A percentile compares a stretch with the other conserved stretches of the same genome.
phyloP scores from a whole-genome alignment of 1,140 invertebrate species.

The Drosophila sp. region DNA sequence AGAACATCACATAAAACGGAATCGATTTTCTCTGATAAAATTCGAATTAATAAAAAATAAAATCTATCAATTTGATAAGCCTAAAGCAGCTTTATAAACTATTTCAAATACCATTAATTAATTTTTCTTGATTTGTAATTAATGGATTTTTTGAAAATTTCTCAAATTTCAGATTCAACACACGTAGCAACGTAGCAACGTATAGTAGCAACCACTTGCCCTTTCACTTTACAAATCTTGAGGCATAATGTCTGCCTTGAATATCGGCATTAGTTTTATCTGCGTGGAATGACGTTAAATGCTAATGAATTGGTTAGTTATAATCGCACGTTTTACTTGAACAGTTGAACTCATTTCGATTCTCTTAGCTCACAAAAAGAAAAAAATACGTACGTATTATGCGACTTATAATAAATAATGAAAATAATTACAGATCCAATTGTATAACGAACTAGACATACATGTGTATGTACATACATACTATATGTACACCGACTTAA shows the following conservation, averaged over 20 bases:
- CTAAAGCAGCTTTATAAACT: too few relatives aligned
- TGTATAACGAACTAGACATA: conserved; percentile 48
- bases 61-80: too few relatives aligned
- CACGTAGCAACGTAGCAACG: conserved; percentile 1
- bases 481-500: conserved; percentile 36
- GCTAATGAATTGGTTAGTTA: conserved; percentile 40
- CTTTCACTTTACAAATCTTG: conserved; percentile 35
- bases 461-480: too few relatives aligned
- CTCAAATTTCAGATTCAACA: conserved; percentile 15
- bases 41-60: not conserved
- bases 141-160: conserved; percentile 7
- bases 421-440: conserved; percentile 64
- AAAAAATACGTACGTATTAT: conserved; percentile 36
- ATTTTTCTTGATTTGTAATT: not conserved
- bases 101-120: too few relatives aligned
- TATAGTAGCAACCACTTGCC: conserved; percentile 19
- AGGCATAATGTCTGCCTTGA: conserved; percentile 25
- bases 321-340: conserved; percentile 5
- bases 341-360: conserved; percentile 32
- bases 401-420: conserved; percentile 61
- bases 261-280: conserved; percentile 3
- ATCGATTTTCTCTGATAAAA: too few relatives aligned
- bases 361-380: conserved; percentile 4
- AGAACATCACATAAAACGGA: not conserved
- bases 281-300: conserved; percentile 16